Evolutionary conservation across 1,140 invertebrate genomes (phyloP).

Genomic region (Palaemon carinicauda): DNA sequence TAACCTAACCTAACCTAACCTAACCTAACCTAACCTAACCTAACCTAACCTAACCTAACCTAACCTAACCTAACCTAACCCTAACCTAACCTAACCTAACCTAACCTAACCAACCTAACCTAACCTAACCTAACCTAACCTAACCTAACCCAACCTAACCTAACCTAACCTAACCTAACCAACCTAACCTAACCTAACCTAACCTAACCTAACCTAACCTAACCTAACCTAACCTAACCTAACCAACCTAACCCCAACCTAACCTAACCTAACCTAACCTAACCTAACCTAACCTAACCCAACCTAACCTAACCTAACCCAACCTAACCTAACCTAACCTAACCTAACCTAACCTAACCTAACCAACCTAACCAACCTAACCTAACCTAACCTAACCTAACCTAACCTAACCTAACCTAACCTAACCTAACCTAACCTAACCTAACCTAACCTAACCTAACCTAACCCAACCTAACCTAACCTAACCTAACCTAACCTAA

Average conservation of each 20-base stretch:
- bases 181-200: background rate
- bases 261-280: background rate
- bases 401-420: background rate
- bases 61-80: too few species aligned
- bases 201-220: background rate
- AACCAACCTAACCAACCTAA: background rate
- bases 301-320: background rate
- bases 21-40: background rate
- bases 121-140: background rate
- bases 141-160: background rate
- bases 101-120: background rate
- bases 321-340: background rate
- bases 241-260: background rate
- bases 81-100: background rate
- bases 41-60: background rate
- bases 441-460: background rate
- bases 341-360: background rate
- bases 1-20: background rate
- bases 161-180: background rate
- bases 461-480: background rate
- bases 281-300: background rate
- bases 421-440: too few species aligned
- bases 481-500: background rate
- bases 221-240: background rate
- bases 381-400: background rate